phyloP scores from a whole-genome alignment of 2,888 invertebrate genomes.

The Boloria selene region DNA sequence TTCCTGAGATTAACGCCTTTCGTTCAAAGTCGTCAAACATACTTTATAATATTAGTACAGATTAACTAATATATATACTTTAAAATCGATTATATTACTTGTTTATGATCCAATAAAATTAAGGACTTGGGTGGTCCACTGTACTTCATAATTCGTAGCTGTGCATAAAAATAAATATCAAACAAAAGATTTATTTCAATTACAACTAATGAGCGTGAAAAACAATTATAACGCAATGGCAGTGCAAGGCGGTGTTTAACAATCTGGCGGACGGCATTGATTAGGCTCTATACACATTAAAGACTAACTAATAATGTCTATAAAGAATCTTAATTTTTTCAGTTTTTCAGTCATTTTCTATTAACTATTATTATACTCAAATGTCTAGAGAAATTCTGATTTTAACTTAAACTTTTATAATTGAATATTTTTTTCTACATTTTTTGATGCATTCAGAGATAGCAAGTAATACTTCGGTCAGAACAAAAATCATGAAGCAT shows the following conservation, averaged over 20 bases:
- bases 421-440: too few species aligned
- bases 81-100: background rate
- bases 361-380: too few species aligned
- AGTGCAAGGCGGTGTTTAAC: constrained; percentile 63
- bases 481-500: too few species aligned
- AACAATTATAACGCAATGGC: constrained; percentile 75
- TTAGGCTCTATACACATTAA: constrained; percentile 23
- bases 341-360: too few species aligned
- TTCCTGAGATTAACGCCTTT: too few species aligned
- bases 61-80: too few species aligned
- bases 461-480: too few species aligned
- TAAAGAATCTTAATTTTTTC: too few species aligned
- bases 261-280: constrained; percentile 47
- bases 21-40: too few species aligned
- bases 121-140: constrained; percentile 34
- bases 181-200: constrained; percentile 76
- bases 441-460: background rate
- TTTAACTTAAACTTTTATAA: too few species aligned
- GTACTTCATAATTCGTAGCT: constrained; percentile 30
- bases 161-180: constrained; percentile 59
- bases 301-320: constrained; percentile 11
- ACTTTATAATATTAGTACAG: too few species aligned
- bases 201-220: constrained; percentile 76
- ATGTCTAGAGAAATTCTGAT: too few species aligned
- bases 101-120: constrained; percentile 1